Base-by-base conservation (phyloP, 1,140 invertebrate species). In the Sycobia sp. region DNA sequence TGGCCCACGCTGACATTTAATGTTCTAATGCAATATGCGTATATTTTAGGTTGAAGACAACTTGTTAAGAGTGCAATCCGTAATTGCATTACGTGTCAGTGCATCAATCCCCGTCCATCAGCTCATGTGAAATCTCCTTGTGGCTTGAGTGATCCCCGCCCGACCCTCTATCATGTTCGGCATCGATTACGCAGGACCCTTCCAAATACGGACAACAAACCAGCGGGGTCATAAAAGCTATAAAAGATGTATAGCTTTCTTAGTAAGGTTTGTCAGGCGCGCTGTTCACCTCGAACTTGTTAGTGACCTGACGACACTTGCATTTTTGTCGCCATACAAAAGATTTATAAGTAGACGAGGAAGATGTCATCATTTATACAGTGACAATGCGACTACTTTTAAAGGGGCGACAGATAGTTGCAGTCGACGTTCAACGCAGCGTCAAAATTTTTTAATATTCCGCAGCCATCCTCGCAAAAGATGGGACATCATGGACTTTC, bases 91-190 rank as follows among this genome's bases (percentile, higher is more conserved):
- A n/a, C n/a, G n/a, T 34, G 32, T 34, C 32, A 34, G 32, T 11
- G 32, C 11, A 11, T 11, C 11, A 34, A 34, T 5, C 32, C 32
- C 11, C 32, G 32, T 11, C 32, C 32, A 34, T 34, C 32, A 34
- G 11, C 32, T 34, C 5, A 34, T 34, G 32, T 5, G 32, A 34
- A 11, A 34, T 5, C 32, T 34, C 11, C 32, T 11, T 34, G 32
- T n/a, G 18, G n/a, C 18, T 9, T 50, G 58, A 20, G 44, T 54
- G 29, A 49, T n/a, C 11, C 43, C 63, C 4, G n/a, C 56, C 5
- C 51, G 53, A 39, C 63, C 72, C n/a, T 79, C 80, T 58, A 80
- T 44, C 79, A 76, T 50, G 73, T 70, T 13, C 77, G 79, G 11
- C 73, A 76, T 0, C 61, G 76, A n/a, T 22, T 62, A 0, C n/a